Evolutionary conservation across 1,140 invertebrate species (phyloP), one percentile per base, ranked within the genome.

Genomic region (Leptopilina clavipes): DNA sequence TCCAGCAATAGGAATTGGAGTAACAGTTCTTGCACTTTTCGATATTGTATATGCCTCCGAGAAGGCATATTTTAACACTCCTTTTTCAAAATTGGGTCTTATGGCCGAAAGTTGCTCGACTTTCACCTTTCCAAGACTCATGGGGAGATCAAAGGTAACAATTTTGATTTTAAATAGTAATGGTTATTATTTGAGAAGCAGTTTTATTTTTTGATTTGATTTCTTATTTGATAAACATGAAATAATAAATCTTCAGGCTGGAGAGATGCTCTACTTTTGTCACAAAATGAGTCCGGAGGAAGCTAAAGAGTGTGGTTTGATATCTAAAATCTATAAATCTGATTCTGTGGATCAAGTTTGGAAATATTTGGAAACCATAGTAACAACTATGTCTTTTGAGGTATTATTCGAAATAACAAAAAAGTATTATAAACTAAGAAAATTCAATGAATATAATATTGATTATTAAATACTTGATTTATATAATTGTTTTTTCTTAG

Each of bases 31-130:
- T 19, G 93, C 93, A 10, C 91, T 99, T 0, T 98, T 94, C 93
- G 98, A 99, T 91, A 91, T 95, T 70, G 94, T 98, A 25, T 97
- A 96, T 90, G 95, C 96, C 52, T 94, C 94, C n/a, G 93, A 96
- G 75, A 93, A 87, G 76, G 93, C 97, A 14, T 95, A 94, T 80
- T 98, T 99, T 87, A 91, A 93, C 74, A 96, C 96, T 74, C 97
- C 97, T 70, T 98, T 99, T 88, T 92, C 94, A 40, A 90, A 92
- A 78, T 88, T 98, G 37, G 96, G 96, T 19, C 90, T 98, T 72
- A 93, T 94, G 74, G 93, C 96, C 12, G 97, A 99, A 92, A 97
- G 94, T 14, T 94, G 96, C 85, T 97, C 97, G 8, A 94, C 95
- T 11, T 95, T 94, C 81, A 94, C 93, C 43, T 98, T 98, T 86